phyloP scores from a whole-genome alignment of 2,888 invertebrate genomes.

The Synergus laeviventris region DNA sequence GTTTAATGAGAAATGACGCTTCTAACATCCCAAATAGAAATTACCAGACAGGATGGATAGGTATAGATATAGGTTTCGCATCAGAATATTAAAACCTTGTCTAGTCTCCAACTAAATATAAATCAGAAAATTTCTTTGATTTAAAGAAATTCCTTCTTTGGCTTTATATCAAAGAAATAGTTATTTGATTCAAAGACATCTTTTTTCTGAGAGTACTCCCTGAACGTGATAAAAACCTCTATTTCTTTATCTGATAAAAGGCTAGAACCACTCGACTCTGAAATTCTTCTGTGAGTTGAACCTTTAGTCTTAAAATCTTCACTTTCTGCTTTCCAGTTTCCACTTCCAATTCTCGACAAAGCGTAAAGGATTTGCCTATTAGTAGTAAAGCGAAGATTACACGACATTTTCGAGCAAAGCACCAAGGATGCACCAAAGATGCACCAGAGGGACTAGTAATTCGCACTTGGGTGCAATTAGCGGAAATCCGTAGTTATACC shows the following conservation, averaged over 20 bases:
- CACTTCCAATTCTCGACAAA: neutral
- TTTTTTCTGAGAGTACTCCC: too few species aligned
- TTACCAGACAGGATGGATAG: neutral
- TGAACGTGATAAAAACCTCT: too few species aligned
- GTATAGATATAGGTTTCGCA: too few species aligned
- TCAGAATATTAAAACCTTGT: neutral
- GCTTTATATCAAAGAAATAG: too few species aligned
- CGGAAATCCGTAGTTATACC: conserved; percentile 22
- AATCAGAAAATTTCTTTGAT: too few species aligned
- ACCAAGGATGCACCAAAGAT: conserved; percentile 2
- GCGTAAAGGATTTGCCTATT: conserved; percentile 9
- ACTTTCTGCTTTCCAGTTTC: neutral
- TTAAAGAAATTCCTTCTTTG: too few species aligned
- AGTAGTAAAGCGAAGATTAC: conserved; percentile 18
- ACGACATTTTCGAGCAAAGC: conserved; percentile 9
- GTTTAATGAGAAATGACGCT: neutral
- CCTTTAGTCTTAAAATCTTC: neutral
- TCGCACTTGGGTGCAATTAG: conserved; percentile 13
- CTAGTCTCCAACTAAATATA: too few species aligned
- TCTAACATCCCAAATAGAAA: neutral
- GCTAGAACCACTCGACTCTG: neutral
- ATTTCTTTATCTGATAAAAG: neutral
- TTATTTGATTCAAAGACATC: too few species aligned
- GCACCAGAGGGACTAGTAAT: neutral
- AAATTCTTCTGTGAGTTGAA: neutral